Evolutionary conservation across 2,113 vertebrate genomes (phyloP).

Genomic region (Climacteris rufus): DNA sequence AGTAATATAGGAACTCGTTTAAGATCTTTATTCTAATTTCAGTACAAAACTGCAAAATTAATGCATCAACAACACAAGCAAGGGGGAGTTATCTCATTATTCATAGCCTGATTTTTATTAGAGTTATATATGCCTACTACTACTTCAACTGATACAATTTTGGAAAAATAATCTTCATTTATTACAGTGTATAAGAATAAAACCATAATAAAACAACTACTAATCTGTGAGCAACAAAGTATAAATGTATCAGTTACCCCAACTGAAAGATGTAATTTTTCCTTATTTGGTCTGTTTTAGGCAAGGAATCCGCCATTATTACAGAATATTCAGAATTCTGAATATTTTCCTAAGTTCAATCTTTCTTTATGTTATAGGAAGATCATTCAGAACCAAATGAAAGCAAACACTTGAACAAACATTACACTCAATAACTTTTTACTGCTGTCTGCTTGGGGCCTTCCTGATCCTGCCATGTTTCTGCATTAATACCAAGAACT

Average conservation of each 20-base stretch:
- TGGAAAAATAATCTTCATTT: background rate
- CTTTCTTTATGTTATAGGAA: background rate
- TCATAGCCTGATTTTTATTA: background rate
- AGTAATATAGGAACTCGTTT: background rate
- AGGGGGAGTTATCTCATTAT: background rate
- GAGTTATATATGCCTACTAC: background rate
- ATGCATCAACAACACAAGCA: background rate
- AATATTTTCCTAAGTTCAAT: background rate
- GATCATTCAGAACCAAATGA: background rate
- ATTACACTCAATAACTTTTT: background rate
- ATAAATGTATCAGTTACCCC: background rate
- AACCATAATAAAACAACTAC: background rate
- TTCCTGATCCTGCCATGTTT: background rate
- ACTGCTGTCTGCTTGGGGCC: background rate
- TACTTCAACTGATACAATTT: background rate
- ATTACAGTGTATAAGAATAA: background rate
- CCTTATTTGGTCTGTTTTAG: background rate
- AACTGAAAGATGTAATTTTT: background rate
- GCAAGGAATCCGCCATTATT: background rate
- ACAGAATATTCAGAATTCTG: background rate
- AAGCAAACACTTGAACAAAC: background rate
- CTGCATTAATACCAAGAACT: background rate
- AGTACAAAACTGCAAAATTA: background rate
- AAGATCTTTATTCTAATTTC: background rate
- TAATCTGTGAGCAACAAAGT: background rate